Conservation (phyloP, 2,797 vertebrate species). For the Mormyrus proboscirostris region DNA sequence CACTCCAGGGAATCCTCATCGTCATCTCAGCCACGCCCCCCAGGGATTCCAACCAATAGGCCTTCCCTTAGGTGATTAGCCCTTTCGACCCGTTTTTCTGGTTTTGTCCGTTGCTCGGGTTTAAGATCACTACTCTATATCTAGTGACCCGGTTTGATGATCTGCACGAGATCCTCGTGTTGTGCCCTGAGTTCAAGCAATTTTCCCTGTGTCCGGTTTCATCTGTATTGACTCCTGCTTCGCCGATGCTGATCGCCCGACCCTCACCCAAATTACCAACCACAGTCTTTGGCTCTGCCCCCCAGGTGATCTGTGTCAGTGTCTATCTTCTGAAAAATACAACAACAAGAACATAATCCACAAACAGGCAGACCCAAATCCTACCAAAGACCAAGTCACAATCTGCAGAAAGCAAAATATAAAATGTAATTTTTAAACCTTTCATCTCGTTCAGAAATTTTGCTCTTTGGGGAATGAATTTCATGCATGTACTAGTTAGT, state of each 20-base stretch:
- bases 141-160: background rate
- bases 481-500: background rate
- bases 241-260: background rate
- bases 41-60: background rate
- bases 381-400: background rate
- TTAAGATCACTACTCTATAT: background rate
- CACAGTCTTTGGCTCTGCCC: background rate
- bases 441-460: background rate
- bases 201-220: background rate
- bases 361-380: background rate
- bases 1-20: background rate
- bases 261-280: background rate
- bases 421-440: background rate
- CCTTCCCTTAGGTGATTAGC: background rate
- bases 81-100: background rate
- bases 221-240: background rate
- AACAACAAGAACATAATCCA: background rate
- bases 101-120: background rate
- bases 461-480: background rate
- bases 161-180: background rate
- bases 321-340: background rate
- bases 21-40: background rate
- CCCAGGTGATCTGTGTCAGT: background rate
- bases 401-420: background rate
- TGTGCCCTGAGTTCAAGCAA: background rate